phyloP scores from a whole-genome alignment of 2,797 vertebrate genomes.

The Chelon labrosus region DNA sequence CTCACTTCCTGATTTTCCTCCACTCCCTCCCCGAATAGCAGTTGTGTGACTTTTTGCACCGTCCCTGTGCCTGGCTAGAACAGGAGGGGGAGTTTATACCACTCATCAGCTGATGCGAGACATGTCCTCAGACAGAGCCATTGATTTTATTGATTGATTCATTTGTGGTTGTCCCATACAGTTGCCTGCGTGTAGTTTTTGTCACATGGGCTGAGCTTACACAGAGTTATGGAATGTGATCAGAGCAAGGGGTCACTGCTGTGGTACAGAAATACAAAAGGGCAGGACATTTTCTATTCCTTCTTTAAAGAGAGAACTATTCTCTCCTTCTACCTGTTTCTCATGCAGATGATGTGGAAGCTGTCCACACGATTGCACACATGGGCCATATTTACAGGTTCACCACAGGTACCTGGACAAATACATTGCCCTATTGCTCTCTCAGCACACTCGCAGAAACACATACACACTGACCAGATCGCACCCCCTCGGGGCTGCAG shows the following conservation, averaged over 20 bases:
- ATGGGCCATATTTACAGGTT: constrained; percentile 43
- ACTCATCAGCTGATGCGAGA: constrained; percentile 84
- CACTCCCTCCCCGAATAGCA: constrained; percentile 28
- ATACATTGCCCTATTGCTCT: constrained; percentile 57
- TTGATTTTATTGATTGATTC: constrained; percentile 85
- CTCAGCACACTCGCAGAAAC: constrained; percentile 60
- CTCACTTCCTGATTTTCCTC: constrained; percentile 19
- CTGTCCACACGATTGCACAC: constrained; percentile 42
- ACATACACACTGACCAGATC: constrained; percentile 72
- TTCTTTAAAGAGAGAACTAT: constrained; percentile 8
- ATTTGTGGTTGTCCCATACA: constrained; percentile 63
- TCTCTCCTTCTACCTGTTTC: constrained; percentile 26
- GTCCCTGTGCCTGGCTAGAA: constrained; percentile 59
- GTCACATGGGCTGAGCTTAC: constrained; percentile 79
- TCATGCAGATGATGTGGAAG: constrained; percentile 46
- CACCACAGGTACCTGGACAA: constrained; percentile 60
- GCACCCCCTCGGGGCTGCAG: constrained; percentile 79
- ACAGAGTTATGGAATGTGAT: constrained; percentile 79
- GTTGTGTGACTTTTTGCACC: constrained; percentile 17
- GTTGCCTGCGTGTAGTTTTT: constrained; percentile 75
- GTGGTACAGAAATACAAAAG: constrained; percentile 18
- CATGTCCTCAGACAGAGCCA: constrained; percentile 82
- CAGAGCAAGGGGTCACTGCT: neutral
- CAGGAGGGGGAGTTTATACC: constrained; percentile 81
- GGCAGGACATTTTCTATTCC: neutral